These are phyloP conservation scores for Chironomus striatipennis DNA, from an alignment of 1,140 invertebrate genomes.

Conservation along the genomic window DNA sequence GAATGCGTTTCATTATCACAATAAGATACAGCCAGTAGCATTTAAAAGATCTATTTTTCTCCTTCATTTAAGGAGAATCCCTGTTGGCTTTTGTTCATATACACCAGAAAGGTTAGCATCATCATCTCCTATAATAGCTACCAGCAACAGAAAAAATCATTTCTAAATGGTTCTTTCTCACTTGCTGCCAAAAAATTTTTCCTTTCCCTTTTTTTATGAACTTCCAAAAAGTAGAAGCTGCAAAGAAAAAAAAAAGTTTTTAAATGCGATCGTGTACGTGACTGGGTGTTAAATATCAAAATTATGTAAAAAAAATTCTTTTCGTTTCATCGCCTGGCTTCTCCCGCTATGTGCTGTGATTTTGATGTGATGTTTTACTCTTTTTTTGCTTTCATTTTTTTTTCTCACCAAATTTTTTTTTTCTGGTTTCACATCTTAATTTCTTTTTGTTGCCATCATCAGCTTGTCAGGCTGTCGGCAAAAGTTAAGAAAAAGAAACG, in stretches of 20 bases:
- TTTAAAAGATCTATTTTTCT: too few relatives aligned
- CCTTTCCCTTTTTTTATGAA: background rate
- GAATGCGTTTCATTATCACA: too few relatives aligned
- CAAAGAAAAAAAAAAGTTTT: conserved; percentile 6
- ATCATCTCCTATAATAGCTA: background rate
- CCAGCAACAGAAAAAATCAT: background rate
- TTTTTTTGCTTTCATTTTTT: too few relatives aligned
- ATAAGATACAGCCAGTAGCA: too few relatives aligned
- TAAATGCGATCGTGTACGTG: conserved; percentile 20
- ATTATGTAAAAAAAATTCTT: conserved; percentile 11
- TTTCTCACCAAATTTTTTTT: too few relatives aligned
- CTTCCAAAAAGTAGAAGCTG: background rate
- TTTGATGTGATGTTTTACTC: background rate
- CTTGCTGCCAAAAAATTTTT: background rate
- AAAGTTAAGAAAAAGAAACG: too few relatives aligned
- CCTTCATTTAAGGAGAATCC: too few relatives aligned
- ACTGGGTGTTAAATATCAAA: conserved; percentile 21
- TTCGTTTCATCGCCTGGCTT: background rate
- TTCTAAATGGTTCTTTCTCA: background rate
- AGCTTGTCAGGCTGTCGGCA: too few relatives aligned
- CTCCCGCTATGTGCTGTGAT: background rate
- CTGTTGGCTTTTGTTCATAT: too few relatives aligned
- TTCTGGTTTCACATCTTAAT: background rate
- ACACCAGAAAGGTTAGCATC: background rate
- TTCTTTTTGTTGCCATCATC: too few relatives aligned